Evolutionary conservation across 2,797 vertebrate species (phyloP), one percentile per base, ranked within the genome.

Genomic region (Lagorchestes hirsutus): DNA sequence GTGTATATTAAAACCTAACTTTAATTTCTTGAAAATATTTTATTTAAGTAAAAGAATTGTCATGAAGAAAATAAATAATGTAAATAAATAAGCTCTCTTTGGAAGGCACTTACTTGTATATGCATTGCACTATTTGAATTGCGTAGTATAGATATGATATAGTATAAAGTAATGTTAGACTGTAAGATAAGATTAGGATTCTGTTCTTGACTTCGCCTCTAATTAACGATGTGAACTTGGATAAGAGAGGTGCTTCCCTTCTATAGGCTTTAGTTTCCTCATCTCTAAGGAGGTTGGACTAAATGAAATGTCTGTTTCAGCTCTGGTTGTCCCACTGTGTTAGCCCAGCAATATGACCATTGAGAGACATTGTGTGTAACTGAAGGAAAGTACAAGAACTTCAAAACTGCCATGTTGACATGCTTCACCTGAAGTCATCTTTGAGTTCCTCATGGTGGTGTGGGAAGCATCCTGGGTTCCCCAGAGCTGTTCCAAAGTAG

Each of bases 11-110:
- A 97, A 96, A 90, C 40, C 8, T 55, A 74, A 91, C 93, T 87
- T 87, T 96, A 94, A 95, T 98, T 97, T 98, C 96, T 96, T 97
- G 94, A 96, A 93, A 97, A 97, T 96, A 95, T 94, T 67, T 97
- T 98, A 98, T 98, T 98, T 98, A 98, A 97, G 95, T 96, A 28
- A 93, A 96, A 96, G 94, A 40, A 24, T 90, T 97, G 91, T 97
- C 95, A 93, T 50, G 93, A 97, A 93, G 67, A 62, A 95, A 96
- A 93, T 92, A 92, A 93, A 55, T 91, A 52, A 55, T 97, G 93
- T 97, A 94, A 97, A 98, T 97, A 98, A 97, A 97, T 46, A 54
- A 0, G 1, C 93, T 97, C 54, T 94, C 92, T 95, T 96, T 96
- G 67, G 93, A 8, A 46, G 27, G 18, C 10, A 9, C 55, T 82